Conservation (phyloP, 1,140 invertebrate species). For the Hyposmocoma kahamanoa region DNA sequence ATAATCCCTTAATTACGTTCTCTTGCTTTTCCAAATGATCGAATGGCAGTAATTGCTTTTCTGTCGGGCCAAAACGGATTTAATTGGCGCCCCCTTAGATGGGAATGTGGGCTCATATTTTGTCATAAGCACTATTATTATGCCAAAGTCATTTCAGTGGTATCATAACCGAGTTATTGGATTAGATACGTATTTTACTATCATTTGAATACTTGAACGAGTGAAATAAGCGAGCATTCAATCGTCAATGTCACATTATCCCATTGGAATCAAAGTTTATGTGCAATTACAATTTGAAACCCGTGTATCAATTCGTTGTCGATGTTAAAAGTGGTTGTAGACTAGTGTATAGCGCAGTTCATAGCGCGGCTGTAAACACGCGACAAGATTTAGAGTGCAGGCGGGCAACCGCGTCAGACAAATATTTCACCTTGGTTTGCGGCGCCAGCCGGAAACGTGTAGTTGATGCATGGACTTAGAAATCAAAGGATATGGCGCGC, state of each 20-base stretch:
- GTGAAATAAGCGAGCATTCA: slow-evolving; percentile 3
- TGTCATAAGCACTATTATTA: neutral
- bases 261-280: slow-evolving; percentile 1
- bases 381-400: slow-evolving; percentile 53
- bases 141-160: neutral
- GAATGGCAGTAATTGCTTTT: slow-evolving; percentile 53
- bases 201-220: neutral
- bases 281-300: slow-evolving; percentile 7
- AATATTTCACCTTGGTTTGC: slow-evolving; percentile 48
- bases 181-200: neutral
- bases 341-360: slow-evolving; percentile 9
- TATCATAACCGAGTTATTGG: neutral
- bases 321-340: slow-evolving; percentile 15
- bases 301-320: slow-evolving; percentile 8
- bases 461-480: slow-evolving; percentile 1
- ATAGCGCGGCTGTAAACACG: slow-evolving; percentile 32
- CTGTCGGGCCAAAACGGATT: slow-evolving; percentile 37
- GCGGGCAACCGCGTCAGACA: slow-evolving; percentile 29
- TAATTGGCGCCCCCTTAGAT: slow-evolving; percentile 28
- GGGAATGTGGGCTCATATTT: slow-evolving; percentile 6
- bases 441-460: slow-evolving; percentile 29
- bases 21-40: slow-evolving; percentile 46
- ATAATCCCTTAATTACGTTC: slow-evolving; percentile 56
- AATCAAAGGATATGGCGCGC: slow-evolving; percentile 2
- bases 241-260: slow-evolving; percentile 1